A percentile compares a stretch with the other conserved stretches of the same genome.
These are phyloP conservation scores for Grus americana DNA, from an alignment of 2,113 vertebrate species.

Conservation along the genomic window DNA sequence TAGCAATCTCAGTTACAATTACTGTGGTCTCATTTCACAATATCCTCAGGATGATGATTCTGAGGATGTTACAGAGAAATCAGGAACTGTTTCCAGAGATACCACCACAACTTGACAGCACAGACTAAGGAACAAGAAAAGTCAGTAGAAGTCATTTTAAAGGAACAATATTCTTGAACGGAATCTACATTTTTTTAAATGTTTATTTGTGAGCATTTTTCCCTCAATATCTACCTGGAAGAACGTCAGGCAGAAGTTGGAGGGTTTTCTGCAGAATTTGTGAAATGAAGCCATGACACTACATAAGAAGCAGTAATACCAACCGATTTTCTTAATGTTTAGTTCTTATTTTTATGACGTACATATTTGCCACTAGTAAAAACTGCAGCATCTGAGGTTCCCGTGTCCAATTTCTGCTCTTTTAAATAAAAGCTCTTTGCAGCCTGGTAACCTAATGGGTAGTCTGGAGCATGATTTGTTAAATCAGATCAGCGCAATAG, in stretches of 20 bases:
- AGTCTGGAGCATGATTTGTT: not conserved
- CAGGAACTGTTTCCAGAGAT: not conserved
- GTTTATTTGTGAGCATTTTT: not conserved
- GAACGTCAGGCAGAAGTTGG: not conserved
- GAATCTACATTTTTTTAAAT: not conserved
- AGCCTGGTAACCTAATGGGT: not conserved
- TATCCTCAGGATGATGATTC: constrained; percentile 30
- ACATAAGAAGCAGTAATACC: not conserved
- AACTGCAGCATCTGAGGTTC: fast-evolving
- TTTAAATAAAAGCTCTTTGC: not conserved
- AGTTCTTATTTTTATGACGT: not conserved
- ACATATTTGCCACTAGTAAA: not conserved
- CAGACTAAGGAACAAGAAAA: not conserved
- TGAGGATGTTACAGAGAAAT: not conserved
- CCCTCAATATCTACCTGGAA: not conserved
- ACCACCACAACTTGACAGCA: not conserved
- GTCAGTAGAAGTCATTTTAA: not conserved
- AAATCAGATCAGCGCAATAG: not conserved
- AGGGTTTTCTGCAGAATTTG: not conserved
- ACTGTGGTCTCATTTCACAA: constrained; percentile 47
- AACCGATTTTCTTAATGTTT: not conserved
- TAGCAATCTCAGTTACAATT: constrained; percentile 51
- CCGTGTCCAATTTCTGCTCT: not conserved
- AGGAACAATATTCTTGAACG: not conserved
- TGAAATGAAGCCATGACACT: not conserved